These are phyloP conservation scores for Hoplostethus atlanticus DNA, from an alignment of 2,797 vertebrate genomes.

Conservation along the genomic window DNA sequence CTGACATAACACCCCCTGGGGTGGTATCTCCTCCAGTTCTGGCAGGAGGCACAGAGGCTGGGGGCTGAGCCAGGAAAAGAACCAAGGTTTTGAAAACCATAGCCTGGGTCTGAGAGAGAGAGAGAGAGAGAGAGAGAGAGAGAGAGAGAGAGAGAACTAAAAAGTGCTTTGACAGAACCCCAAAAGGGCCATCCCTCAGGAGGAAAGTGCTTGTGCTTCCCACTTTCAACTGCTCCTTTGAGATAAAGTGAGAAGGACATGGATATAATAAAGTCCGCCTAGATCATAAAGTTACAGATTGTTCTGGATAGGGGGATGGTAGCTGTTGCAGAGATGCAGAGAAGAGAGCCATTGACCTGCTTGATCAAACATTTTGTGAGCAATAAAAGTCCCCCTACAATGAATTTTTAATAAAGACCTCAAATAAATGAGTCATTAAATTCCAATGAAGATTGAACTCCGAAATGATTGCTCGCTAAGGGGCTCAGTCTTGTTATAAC, in stretches of 20 bases:
- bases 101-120: not conserved
- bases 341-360: slow-evolving; percentile 19
- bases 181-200: slow-evolving; percentile 17
- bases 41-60: slow-evolving; percentile 26
- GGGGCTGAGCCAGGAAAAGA: slow-evolving; percentile 42
- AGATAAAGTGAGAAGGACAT: slow-evolving; percentile 39
- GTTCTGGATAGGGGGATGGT: slow-evolving; percentile 21
- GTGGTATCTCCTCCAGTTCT: slow-evolving; percentile 51
- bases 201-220: slow-evolving; percentile 5
- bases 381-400: slow-evolving; percentile 6
- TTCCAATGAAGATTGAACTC: slow-evolving; percentile 13
- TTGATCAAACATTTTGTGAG: slow-evolving; percentile 22
- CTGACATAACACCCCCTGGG: slow-evolving; percentile 44
- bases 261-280: slow-evolving; percentile 33
- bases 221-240: slow-evolving; percentile 34
- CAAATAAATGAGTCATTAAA: slow-evolving; percentile 12
- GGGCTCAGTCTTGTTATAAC: slow-evolving; percentile 10
- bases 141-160: slow-evolving; percentile 10
- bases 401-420: slow-evolving; percentile 12
- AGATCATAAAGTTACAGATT: slow-evolving; percentile 42
- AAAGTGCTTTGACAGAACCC: slow-evolving; percentile 26
- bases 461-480: slow-evolving; percentile 12
- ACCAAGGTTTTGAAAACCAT: slow-evolving; percentile 49
- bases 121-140: slow-evolving; percentile 1
- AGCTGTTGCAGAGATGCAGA: slow-evolving; percentile 2